Conservation (phyloP, 2,888 invertebrate species). For the Harmothoe impar region DNA sequence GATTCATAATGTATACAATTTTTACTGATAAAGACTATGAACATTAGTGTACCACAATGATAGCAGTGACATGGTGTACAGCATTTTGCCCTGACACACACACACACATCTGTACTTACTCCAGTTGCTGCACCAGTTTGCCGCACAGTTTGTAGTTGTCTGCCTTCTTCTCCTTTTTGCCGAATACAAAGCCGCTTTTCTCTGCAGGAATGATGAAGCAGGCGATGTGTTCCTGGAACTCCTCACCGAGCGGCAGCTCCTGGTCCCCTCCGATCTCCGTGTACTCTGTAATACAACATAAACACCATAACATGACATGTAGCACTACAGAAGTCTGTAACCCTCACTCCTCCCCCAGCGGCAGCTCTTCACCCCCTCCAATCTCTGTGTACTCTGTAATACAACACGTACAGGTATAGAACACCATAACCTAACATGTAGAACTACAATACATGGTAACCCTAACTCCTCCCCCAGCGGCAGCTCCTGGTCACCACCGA, state of each 20-base stretch:
- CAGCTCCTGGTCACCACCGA: constrained; percentile 62
- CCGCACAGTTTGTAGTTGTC: constrained; percentile 74
- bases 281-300: constrained; percentile 76
- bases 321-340: neutral
- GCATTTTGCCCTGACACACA: too few relatives aligned
- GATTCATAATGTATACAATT: too few relatives aligned
- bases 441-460: neutral
- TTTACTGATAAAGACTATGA: too few relatives aligned
- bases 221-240: constrained; percentile 80
- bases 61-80: too few relatives aligned
- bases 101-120: constrained; percentile 73
- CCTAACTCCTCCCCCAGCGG: constrained; percentile 65
- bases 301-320: too few relatives aligned
- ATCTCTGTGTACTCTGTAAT: constrained; percentile 79
- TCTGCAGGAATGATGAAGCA: constrained; percentile 72
- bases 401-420: too few relatives aligned
- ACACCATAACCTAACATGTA: neutral
- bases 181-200: neutral
- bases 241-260: constrained; percentile 80
- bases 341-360: constrained; percentile 78
- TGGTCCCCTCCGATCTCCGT: constrained; percentile 81
- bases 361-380: constrained; percentile 81
- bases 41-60: too few relatives aligned
- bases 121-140: constrained; percentile 79
- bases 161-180: constrained; percentile 39